Percentiles rank a stretch among this genome's conserved stretches.
These are phyloP conservation scores for Aldrovandia affinis DNA, from an alignment of 2,797 vertebrate species.

Conservation along the genomic window DNA sequence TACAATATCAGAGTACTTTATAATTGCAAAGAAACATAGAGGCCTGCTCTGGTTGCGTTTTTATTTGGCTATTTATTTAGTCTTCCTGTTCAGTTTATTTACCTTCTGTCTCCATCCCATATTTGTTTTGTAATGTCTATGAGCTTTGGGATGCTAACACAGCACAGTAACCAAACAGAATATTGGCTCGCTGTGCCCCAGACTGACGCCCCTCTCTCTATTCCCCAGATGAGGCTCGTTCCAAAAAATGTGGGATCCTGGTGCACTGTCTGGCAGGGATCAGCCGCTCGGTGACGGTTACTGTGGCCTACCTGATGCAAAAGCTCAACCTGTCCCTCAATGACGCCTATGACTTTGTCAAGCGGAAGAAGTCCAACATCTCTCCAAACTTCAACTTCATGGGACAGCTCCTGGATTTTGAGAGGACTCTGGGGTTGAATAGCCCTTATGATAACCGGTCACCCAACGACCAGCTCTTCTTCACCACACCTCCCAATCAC, in stretches of 20 bases:
- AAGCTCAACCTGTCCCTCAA: slow-evolving; percentile 98
- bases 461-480: slow-evolving; percentile 90
- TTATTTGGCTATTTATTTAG: too few relatives aligned
- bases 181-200: background rate
- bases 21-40: too few relatives aligned
- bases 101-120: too few relatives aligned
- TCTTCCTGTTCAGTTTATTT: too few relatives aligned
- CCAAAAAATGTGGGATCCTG: slow-evolving; percentile 95
- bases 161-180: too few relatives aligned
- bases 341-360: slow-evolving; percentile 96
- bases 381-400: slow-evolving; percentile 99
- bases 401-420: slow-evolving; percentile 98
- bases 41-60: too few relatives aligned
- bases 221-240: slow-evolving; percentile 91
- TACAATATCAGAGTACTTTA: too few relatives aligned
- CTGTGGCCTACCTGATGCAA: slow-evolving; percentile 98
- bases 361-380: slow-evolving; percentile 98
- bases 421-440: slow-evolving; percentile 93
- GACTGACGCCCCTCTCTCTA: too few relatives aligned
- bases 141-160: too few relatives aligned
- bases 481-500: slow-evolving; percentile 95
- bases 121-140: too few relatives aligned
- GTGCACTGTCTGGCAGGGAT: slow-evolving; percentile 97
- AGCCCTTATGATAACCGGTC: slow-evolving; percentile 91
- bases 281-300: slow-evolving; percentile 95